Conservation (phyloP, 92 coral and sea anemone species). For the Epizoanthus stellaris region DNA sequence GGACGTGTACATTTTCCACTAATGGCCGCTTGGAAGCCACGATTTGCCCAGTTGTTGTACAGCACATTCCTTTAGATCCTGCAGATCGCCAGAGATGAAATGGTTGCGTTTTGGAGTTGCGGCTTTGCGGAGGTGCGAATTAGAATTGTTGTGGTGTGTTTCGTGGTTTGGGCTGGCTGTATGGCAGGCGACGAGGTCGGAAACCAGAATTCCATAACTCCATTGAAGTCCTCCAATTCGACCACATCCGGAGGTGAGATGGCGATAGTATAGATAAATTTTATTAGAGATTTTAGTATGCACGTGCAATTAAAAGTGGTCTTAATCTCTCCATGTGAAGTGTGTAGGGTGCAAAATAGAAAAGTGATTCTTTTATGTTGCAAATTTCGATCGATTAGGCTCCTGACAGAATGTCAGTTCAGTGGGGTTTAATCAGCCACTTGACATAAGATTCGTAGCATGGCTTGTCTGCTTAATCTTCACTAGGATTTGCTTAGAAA, state of each 20-base stretch:
- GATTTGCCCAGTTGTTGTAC: background rate
- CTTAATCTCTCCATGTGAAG: conserved; percentile 8
- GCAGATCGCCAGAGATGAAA: background rate
- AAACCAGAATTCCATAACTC: conserved; percentile 38
- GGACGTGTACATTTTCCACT: background rate
- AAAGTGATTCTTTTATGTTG: conserved; percentile 34
- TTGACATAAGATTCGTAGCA: conserved; percentile 1
- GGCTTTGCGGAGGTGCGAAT: conserved; percentile 24
- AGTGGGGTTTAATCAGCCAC: conserved; percentile 15
- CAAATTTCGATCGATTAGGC: conserved; percentile 38
- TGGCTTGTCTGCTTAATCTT: background rate
- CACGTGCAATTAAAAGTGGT: conserved; percentile 2
- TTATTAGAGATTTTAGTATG: background rate
- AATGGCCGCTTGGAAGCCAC: background rate
- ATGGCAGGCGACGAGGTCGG: conserved; percentile 18
- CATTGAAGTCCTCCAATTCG: conserved; percentile 22
- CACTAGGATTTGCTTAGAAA: background rate
- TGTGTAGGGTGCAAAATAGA: conserved; percentile 26
- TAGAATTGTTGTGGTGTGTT: conserved; percentile 3
- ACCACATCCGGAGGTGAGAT: conserved; percentile 50
- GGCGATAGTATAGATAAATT: background rate
- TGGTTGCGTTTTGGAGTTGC: conserved; percentile 20
- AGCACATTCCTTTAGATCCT: background rate
- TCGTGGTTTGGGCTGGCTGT: background rate
- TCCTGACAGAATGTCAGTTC: conserved; percentile 10